Conservation (phyloP, 64 coral and sea anemone species). For the Dendrophyllia cribrosa region DNA sequence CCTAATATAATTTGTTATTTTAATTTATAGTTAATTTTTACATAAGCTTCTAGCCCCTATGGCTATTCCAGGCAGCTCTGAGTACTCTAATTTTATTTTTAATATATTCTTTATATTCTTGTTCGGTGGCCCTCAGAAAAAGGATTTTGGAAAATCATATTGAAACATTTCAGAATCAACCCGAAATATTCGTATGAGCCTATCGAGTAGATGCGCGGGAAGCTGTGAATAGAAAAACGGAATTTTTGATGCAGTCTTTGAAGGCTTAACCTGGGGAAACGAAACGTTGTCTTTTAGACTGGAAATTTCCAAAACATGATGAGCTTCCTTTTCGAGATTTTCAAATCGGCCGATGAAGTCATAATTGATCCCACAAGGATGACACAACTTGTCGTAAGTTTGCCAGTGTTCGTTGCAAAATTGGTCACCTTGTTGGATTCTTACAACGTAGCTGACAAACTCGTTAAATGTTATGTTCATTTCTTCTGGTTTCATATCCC, state of each 20-base stretch:
- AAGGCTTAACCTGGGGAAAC: background rate
- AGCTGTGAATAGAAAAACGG: background rate
- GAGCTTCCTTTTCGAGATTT: background rate
- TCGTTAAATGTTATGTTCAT: background rate
- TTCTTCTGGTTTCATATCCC: background rate
- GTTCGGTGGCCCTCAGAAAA: background rate
- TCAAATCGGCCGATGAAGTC: conserved; percentile 3
- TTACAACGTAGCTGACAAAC: conserved; percentile 3
- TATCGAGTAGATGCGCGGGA: background rate
- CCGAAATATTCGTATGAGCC: background rate
- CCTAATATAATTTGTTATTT: no score
- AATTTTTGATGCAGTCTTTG: background rate
- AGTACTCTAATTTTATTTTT: background rate
- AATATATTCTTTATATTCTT: background rate
- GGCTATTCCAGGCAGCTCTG: background rate
- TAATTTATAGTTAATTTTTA: no score
- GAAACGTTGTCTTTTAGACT: background rate
- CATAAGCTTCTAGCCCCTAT: background rate
- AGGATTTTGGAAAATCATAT: background rate
- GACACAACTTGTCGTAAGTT: background rate
- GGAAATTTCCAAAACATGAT: background rate
- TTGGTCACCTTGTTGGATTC: background rate
- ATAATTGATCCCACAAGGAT: background rate
- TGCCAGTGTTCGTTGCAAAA: background rate
- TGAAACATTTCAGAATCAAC: background rate